Evolutionary conservation across 2,113 vertebrate genomes (phyloP).

Genomic region (Motacilla alba): DNA sequence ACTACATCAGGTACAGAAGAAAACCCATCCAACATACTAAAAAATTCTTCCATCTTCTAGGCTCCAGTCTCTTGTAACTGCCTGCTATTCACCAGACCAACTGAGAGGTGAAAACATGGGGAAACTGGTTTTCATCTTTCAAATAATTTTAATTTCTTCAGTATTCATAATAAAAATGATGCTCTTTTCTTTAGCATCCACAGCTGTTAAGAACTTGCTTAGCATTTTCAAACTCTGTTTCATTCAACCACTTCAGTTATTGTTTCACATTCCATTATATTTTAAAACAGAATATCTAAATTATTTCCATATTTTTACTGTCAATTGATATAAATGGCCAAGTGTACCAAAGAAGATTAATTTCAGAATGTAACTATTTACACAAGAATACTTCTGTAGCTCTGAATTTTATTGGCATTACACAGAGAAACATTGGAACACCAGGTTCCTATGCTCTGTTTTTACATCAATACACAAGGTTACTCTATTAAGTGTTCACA

Average conservation of each 20-base stretch:
- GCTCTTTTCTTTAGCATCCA: background rate
- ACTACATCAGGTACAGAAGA: background rate
- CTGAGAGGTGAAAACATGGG: background rate
- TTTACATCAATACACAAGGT: background rate
- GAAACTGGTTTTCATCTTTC: background rate
- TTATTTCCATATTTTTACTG: conserved; percentile 7
- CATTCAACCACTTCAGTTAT: background rate
- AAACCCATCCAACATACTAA: background rate
- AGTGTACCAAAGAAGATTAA: background rate
- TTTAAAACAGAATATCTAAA: background rate
- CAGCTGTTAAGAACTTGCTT: background rate
- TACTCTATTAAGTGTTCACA: background rate
- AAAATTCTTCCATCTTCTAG: background rate
- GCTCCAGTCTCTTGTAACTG: background rate
- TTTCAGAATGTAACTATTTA: conserved; percentile 21
- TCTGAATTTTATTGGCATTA: background rate
- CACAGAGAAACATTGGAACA: background rate
- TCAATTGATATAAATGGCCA: background rate
- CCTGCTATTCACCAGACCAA: background rate
- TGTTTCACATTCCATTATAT: background rate
- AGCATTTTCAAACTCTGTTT: background rate
- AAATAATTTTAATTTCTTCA: background rate
- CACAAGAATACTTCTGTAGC: background rate
- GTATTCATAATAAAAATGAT: background rate
- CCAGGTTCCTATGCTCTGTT: background rate